Evolutionary conservation across 2,888 invertebrate species (phyloP), one percentile per base, ranked within the genome.

Genomic region (Drosophila histrio): DNA sequence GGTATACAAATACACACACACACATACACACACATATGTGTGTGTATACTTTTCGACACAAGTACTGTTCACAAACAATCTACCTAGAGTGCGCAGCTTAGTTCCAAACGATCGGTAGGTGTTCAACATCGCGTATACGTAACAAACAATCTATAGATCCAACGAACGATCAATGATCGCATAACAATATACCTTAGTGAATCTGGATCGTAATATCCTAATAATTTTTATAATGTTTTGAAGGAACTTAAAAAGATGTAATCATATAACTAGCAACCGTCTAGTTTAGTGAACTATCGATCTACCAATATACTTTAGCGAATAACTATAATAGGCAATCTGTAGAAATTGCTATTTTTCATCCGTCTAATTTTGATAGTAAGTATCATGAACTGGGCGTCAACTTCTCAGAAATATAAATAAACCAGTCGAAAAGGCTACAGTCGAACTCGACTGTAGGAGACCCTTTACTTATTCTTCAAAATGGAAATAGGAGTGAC

Each of bases 61-160:
- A 13, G 5, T 22, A 21, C 21, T 6, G 15, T 24, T 19, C 24
- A 38, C 24, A 53, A 11, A 47, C 38, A 60, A 41, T n/a, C 17
- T 15, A 15, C 9, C 2, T n/a, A 56, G 22, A 36, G 41, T 30
- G 38, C 7, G 8, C 43, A 28, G 57, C 36, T 30, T 24, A 49
- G 44, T 38, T 17, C 17, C 41, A 21, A 47, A 38, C 47, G 69
- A 68, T 68, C 70, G 43, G 17, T 21, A 19, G 9, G 6, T 53
- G 61, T 34, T 17, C 8, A 4, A 43, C 50, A 28, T 13, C 17
- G 58, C 73, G 72, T 60, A 68, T 68, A 66, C 68, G 68, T 38
- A 60, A 60, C 8, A 1, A 22, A 15, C 32, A 17, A 57, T 38
- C 21, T 28, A 4, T 24, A 26, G 17, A 44, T 26, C 8, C 9